Percentiles rank a stretch among this genome's conserved stretches.
Conservation (phyloP, 2,113 vertebrate genomes). For the Apistogramma diplotaenia region DNA sequence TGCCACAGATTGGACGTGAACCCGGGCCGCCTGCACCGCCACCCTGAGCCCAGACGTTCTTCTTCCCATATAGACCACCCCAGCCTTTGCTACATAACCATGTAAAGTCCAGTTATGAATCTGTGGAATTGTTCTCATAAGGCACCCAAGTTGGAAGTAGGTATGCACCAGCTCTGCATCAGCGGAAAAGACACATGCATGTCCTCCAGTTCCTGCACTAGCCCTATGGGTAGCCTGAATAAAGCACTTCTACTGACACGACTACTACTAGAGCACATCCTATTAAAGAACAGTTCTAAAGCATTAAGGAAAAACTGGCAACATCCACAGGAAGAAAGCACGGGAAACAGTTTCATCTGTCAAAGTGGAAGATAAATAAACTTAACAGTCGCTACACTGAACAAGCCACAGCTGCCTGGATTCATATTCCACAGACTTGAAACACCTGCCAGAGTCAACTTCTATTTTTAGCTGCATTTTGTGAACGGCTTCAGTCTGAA, state of each 20-base stretch:
- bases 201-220: background rate
- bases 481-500: background rate
- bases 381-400: background rate
- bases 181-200: background rate
- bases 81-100: background rate
- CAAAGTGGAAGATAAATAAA: background rate
- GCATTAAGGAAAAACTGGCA: background rate
- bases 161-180: background rate
- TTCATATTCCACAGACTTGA: background rate
- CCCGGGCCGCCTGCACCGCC: too few relatives aligned
- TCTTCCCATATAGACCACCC: background rate
- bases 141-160: background rate
- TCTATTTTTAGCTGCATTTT: background rate
- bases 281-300: constrained; percentile 2
- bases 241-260: constrained; percentile 1
- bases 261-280: background rate
- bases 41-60: background rate
- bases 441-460: background rate
- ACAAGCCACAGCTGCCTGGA: background rate
- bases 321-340: background rate
- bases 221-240: background rate
- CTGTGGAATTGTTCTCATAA: background rate
- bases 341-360: background rate
- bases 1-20: too few relatives aligned
- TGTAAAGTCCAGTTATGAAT: background rate